These are phyloP conservation scores for Ceratina australensis DNA, from an alignment of 1,140 invertebrate species.

Conservation along the genomic window DNA sequence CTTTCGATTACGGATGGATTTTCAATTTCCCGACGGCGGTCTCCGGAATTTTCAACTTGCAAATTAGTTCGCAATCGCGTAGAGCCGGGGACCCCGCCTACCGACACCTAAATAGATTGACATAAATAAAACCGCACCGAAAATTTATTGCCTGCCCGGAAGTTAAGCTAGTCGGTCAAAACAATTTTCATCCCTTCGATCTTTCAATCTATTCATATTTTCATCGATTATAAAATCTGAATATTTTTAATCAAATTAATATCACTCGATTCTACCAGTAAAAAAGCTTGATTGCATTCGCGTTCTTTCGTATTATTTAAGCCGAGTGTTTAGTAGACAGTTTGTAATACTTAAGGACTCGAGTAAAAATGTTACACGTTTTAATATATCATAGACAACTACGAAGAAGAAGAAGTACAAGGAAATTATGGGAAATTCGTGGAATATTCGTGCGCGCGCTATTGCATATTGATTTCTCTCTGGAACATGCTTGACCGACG, in stretches of 20 bases:
- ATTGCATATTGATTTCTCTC: constrained; percentile 9
- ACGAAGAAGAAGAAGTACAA: background rate
- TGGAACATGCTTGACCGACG: background rate
- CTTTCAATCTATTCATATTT: background rate
- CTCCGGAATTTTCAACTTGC: constrained; percentile 4
- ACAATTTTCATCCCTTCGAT: no score
- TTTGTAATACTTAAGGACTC: no score
- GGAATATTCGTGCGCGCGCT: background rate
- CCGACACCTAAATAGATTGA: background rate
- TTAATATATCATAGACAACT: background rate
- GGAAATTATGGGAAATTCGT: background rate
- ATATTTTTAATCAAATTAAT: background rate
- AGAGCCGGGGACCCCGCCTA: no score
- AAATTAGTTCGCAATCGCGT: constrained; percentile 11
- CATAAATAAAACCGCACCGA: constrained; percentile 8
- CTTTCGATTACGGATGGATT: constrained; percentile 31
- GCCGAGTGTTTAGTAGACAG: no score
- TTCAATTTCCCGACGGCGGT: constrained; percentile 8
- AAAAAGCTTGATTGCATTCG: no score
- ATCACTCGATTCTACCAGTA: no score
- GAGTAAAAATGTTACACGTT: no score
- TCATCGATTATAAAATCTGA: background rate
- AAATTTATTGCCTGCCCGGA: background rate
- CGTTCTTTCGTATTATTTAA: no score
- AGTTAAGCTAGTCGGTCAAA: no score